Evolutionary conservation across 2,113 vertebrate species (phyloP), one percentile per base, ranked within the genome.

Genomic region (Struthio camelus): DNA sequence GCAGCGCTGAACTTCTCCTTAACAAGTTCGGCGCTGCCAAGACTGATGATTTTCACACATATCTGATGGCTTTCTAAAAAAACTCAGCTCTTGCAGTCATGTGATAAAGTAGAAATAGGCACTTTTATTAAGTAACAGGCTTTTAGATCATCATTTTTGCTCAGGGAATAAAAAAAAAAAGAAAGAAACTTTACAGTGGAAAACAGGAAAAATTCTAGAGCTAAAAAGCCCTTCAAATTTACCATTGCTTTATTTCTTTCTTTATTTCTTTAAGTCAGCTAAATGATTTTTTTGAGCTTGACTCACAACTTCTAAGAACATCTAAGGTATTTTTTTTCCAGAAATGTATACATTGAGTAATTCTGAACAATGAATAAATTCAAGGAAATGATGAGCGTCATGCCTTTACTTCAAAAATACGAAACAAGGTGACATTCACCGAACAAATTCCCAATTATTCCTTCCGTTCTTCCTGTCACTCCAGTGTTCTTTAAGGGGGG

Each of bases 41-140:
- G 77, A 51, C 28, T 48, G 80, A 81, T 67, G 65, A 64, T 92
- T 95, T 95, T 89, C 94, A 90, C 85, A 95, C 38, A 7, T 87
- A 91, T 96, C 85, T 90, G 82, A 85, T 86, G 59, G 46, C 8
- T 90, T 87, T 75, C 69, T 72, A 69, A 94, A 92, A 95, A 83
- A 22, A 24, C 11, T 80, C 80, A 11, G 44, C 67, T 96, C 59
- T 92, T 78, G 34, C 32, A 78, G 64, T 75, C 67, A 80, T 1
- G 9, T 0, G 7, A 92, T 84, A 77, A 82, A 85, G 50, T n/a
- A 70, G 79, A 82, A 93, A 85, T 48, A 61, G 0, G 14, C 24
- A 40, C 44, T 94, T 90, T 44, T 67, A 66, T 75, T 86, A 92
- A 75, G 36, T 28, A 50, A 93, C 83, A 87, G 36, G 34, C 53